These are phyloP conservation scores for Caretta caretta DNA, from an alignment of 2,113 vertebrate genomes.

Conservation along the genomic window DNA sequence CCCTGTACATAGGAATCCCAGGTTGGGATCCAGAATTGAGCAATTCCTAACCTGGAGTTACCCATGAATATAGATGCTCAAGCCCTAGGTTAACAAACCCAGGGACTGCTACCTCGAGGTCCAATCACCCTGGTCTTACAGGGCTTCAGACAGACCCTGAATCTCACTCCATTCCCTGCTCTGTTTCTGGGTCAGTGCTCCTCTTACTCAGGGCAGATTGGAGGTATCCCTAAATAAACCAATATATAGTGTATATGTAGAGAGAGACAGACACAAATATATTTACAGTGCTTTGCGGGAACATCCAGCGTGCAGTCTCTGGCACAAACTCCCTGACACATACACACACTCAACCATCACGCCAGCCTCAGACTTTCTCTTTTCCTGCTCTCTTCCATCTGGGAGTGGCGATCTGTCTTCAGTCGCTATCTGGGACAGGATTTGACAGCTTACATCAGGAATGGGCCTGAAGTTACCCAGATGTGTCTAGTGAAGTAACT, in stretches of 20 bases:
- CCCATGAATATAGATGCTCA: background rate
- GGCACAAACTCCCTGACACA: background rate
- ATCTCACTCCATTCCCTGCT: background rate
- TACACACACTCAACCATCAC: background rate
- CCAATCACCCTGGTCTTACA: background rate
- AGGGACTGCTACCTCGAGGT: background rate
- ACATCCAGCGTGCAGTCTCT: background rate
- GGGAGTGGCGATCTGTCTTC: background rate
- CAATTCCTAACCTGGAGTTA: background rate
- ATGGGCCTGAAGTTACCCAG: slow-evolving; percentile 57
- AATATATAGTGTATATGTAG: rapidly evolving
- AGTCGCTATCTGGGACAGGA: background rate
- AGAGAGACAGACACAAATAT: background rate
- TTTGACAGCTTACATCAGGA: slow-evolving; percentile 54
- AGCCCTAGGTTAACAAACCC: background rate
- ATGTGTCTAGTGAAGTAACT: slow-evolving; percentile 54
- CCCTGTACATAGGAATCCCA: background rate
- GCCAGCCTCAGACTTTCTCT: background rate
- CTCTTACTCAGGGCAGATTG: background rate
- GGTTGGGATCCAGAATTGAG: background rate
- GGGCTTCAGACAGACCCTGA: background rate
- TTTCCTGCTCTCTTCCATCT: background rate
- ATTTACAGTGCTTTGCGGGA: background rate
- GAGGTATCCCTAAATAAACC: background rate
- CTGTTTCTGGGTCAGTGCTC: background rate